A percentile compares a stretch with the other conserved stretches of the same genome.
These are phyloP conservation scores for Rousettus leschenaultii DNA, from an alignment of 2,113 vertebrate genomes.

Conservation along the genomic window DNA sequence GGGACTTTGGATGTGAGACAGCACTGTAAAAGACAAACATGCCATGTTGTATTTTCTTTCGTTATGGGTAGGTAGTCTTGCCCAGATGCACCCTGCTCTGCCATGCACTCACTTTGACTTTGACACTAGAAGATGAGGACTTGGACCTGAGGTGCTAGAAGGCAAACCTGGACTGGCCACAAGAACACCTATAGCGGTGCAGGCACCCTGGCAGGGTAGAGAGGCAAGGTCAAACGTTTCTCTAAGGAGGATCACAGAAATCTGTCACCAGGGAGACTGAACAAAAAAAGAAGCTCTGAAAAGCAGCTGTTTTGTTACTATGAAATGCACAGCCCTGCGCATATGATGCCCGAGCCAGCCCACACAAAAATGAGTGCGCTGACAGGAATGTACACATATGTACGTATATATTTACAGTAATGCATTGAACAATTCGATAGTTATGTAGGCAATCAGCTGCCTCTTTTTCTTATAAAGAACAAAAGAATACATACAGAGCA, in stretches of 20 bases:
- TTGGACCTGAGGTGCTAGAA: not conserved
- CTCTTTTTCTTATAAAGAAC: not conserved
- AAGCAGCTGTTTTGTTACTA: slow-evolving; percentile 62
- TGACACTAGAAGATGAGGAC: not conserved
- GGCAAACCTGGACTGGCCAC: not conserved
- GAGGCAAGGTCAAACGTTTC: not conserved
- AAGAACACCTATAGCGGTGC: not conserved
- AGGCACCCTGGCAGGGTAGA: not conserved
- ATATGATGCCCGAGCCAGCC: slow-evolving; percentile 27
- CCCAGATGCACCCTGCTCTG: not conserved
- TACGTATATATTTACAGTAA: slow-evolving; percentile 6
- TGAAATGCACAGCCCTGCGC: not conserved
- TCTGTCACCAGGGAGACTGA: not conserved
- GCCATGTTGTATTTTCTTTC: not conserved
- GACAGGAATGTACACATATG: slow-evolving; percentile 50
- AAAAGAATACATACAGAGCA: not conserved
- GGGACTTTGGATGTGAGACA: fast-evolving
- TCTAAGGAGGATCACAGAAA: slow-evolving; percentile 1
- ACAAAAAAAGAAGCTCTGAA: not conserved
- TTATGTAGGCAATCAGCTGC: not conserved
- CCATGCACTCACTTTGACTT: not conserved
- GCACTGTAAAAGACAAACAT: not conserved
- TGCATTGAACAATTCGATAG: not conserved
- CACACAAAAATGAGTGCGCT: slow-evolving; percentile 61
- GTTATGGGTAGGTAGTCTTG: not conserved